A percentile compares a stretch with the other conserved stretches of the same genome.
Conservation (phyloP, 2,888 invertebrate species). For the Arctia plantaginis region DNA sequence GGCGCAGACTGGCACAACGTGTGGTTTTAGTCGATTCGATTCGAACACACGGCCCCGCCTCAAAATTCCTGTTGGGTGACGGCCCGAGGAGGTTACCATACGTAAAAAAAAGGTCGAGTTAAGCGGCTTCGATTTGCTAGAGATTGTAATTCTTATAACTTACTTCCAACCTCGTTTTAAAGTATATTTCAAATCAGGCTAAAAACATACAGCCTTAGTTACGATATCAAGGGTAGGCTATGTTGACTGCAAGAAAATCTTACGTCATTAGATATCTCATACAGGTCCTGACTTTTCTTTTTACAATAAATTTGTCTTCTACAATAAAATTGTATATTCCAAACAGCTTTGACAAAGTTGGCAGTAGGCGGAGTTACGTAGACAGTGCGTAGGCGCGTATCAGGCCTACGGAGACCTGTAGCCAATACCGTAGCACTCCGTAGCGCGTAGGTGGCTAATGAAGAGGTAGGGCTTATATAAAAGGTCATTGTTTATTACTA, state of each 20-base stretch:
- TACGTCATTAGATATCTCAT: neutral
- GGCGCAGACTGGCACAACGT: too few species aligned
- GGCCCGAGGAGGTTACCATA: too few species aligned
- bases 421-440: slow-evolving; percentile 47
- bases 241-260: neutral
- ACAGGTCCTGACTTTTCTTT: neutral
- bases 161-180: neutral
- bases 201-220: neutral
- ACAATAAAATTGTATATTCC: neutral
- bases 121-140: too few species aligned
- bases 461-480: slow-evolving; percentile 13
- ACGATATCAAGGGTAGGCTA: neutral
- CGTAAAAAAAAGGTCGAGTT: too few species aligned
- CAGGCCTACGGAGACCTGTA: slow-evolving; percentile 44
- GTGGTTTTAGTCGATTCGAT: too few species aligned
- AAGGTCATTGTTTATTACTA: slow-evolving; percentile 27
- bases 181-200: neutral
- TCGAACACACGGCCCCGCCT: too few species aligned
- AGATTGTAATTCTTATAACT: too few species aligned
- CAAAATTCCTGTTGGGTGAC: too few species aligned
- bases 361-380: slow-evolving; percentile 43
- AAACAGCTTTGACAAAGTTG: neutral
- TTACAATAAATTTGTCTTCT: neutral
- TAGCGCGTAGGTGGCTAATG: slow-evolving; percentile 39
- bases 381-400: slow-evolving; percentile 49